phyloP scores from a whole-genome alignment of 30 jellyfish, hydroid and myxozoan species.

The Rhopilema esculentum region DNA sequence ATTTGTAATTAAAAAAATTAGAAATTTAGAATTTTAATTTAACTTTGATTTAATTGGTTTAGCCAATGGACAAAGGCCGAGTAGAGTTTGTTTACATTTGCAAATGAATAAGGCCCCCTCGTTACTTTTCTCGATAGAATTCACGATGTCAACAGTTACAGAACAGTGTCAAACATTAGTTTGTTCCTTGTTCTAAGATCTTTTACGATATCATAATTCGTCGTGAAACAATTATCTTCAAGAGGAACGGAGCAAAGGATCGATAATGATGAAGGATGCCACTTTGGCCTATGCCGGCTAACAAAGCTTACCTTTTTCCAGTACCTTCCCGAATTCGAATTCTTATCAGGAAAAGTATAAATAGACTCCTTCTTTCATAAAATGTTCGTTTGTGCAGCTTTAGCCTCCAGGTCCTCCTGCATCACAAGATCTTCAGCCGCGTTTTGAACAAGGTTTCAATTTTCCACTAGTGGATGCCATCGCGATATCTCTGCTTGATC shows the following conservation, averaged over 20 bases:
- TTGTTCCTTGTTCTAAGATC: conserved; percentile 30
- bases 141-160: conserved; percentile 43
- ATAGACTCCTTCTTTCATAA: not conserved
- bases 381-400: conserved; percentile 12
- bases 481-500: not conserved
- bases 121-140: not conserved
- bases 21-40: not conserved
- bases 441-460: not conserved
- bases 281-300: conserved; percentile 31
- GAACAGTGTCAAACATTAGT: conserved; percentile 46
- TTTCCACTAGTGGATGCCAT: not conserved
- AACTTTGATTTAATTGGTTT: not conserved
- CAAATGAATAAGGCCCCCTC: not conserved
- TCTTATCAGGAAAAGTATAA: conserved; percentile 11
- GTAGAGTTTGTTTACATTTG: not conserved
- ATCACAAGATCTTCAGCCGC: conserved; percentile 2
- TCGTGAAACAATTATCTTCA: conserved; percentile 27
- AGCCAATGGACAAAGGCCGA: not conserved
- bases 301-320: conserved; percentile 11
- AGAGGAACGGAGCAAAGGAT: conserved; percentile 26
- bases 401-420: conserved; percentile 23
- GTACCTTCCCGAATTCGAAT: not conserved
- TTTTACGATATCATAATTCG: conserved; percentile 27
- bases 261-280: not conserved
- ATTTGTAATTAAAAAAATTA: no score